phyloP scores from a whole-genome alignment of 2,113 vertebrate genomes.

The Archilochus colubris region DNA sequence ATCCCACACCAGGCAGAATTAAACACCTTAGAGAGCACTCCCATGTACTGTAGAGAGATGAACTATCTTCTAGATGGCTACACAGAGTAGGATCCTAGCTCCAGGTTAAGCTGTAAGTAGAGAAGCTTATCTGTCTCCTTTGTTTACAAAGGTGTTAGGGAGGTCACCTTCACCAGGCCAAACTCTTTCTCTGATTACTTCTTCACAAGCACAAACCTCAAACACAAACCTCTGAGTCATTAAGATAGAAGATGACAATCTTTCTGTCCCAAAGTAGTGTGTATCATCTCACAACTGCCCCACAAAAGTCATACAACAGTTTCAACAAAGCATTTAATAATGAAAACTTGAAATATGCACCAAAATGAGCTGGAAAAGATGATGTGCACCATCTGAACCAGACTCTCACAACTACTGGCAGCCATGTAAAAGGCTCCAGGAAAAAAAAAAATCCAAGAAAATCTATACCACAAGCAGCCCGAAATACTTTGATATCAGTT shows the following conservation, averaged over 20 bases:
- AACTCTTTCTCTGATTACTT: not conserved
- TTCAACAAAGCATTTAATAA: not conserved
- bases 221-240: not conserved
- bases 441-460: not conserved
- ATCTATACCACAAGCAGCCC: not conserved
- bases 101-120: not conserved
- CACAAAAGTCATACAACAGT: not conserved
- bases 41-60: not conserved
- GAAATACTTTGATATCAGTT: not conserved
- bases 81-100: not conserved
- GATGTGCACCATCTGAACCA: not conserved
- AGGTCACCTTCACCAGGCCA: not conserved
- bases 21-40: not conserved
- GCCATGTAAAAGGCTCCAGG: not conserved
- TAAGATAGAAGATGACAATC: not conserved
- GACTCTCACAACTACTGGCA: not conserved
- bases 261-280: not conserved
- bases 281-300: not conserved
- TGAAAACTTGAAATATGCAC: not conserved
- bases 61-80: not conserved
- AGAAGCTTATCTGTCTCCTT: not conserved
- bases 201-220: not conserved
- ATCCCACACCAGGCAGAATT: not conserved
- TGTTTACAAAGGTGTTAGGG: not conserved
- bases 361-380: not conserved